Base-by-base conservation (phyloP, 2,797 vertebrate genomes). In the Geotrypetes seraphini region DNA sequence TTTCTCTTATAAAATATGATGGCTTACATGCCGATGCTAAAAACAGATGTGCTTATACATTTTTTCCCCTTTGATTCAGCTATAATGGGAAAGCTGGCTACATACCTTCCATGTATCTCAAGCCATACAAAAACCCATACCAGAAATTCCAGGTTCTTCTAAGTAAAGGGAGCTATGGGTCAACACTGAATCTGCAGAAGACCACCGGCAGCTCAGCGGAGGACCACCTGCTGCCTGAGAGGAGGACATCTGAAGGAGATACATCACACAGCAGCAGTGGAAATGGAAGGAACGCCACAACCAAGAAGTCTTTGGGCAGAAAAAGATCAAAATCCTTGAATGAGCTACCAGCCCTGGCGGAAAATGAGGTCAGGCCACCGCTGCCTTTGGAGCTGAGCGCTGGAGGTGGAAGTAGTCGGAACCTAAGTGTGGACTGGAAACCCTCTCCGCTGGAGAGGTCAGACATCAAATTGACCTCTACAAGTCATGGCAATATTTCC, bases 61-160 rank as follows among this genome's bases (percentile, higher is more conserved):
- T 7, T 22, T 46, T 29, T 3, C 14, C 10, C 10, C 5, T 9
- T 16, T 33, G 16, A 15, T 16, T 11, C 49, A 98, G 93, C 52
- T 89, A 79, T 30, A 72, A 79, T 0, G 64, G 71, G 15, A 65
- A 32, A 4, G 57, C 31, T 0, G 95, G 92, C n/a, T 92, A 86
- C 22, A 53, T 94, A 8, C 92, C 95, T 9, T 82, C 84, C 5
- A 75, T 92, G 51, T 87, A 84, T 50, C 79, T 91, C 12, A 79
- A 83, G 38, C 83, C 79, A 0, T 90, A 88, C 69, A 76, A 40
- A 57, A 86, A 86, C 39, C 83, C 88, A 1, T 73, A 75, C 10
- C 53, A 67, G 5, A 78, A 71, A 16, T 63, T 90, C 7, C 73
- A 72, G 40, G 66, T 30, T 11, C 60, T 62, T 6, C 29, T 81